Base-by-base conservation (phyloP, 2,113 vertebrate genomes). In the Chloroceryle aenea region DNA sequence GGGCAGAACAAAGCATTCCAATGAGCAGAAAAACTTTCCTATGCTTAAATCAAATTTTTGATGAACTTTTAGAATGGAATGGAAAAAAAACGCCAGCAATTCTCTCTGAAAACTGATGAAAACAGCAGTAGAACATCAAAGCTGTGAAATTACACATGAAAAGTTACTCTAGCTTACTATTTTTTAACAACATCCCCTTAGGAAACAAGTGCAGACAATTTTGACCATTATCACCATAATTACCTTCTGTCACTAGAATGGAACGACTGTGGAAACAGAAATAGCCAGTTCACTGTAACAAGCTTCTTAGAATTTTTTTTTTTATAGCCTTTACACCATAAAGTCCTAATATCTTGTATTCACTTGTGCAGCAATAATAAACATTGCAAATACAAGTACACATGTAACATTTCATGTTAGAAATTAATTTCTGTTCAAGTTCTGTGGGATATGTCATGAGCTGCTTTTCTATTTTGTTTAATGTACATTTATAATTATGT, bases 141-240 rank as follows among this genome's bases (percentile, higher is more conserved):
- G 29, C 23, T 25, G 53, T 42, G 47, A 18, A 82, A 68, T 55
- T 63, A 59, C 14, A 61, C 12, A 34, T 18, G 43, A 94, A 80
- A 53, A 78, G 48, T 71, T 43, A 87, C 50, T 85, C 59, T 14
- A 86, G 26, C 66, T 89, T 55, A 50, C 10, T 25, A 25, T 66
- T 62, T 77, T 74, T 42, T 27, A 71, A 27, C 20, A 63, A 42
- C 13, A 59, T 36, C 38, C n/a, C 7, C 21, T n/a, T 3, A 20
- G 58, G 48, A 86, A 86, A 81, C 0, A 48, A 94, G 42, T 12
- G 64, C 56, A 96, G 14, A 40, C 19, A 52, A 29, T 64, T 71
- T 93, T 94, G 34, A 82, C 50, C 74, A 6, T 92, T 96, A 78
- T 30, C 30, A 73, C 19, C 95, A 68, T 84, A 96, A 95, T 85